Conservation (phyloP, 2,888 invertebrate genomes). For the Megalurothrips usitatus region DNA sequence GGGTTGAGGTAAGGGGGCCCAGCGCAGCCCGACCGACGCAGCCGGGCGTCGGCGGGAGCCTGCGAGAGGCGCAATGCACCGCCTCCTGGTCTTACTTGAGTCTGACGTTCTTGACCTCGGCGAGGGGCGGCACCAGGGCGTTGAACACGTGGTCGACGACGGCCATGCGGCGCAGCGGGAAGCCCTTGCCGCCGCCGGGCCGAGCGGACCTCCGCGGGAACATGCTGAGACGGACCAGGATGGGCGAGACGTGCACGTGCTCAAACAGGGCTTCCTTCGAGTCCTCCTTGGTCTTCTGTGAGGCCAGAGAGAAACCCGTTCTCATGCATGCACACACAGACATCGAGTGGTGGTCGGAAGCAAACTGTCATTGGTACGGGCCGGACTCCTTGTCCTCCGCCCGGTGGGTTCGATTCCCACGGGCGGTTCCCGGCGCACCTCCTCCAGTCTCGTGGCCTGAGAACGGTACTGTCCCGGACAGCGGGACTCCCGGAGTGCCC, state of each 20-base stretch:
- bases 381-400: too few relatives aligned
- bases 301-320: not conserved
- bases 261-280: conserved; percentile 48
- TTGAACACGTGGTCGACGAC: conserved; percentile 59
- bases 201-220: conserved; percentile 46
- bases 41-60: too few relatives aligned
- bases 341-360: too few relatives aligned
- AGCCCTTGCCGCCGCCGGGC: conserved; percentile 32
- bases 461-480: too few relatives aligned
- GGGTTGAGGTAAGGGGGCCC: not conserved
- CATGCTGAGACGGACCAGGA: conserved; percentile 59
- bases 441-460: too few relatives aligned
- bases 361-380: too few relatives aligned
- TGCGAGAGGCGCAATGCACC: not conserved
- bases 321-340: too few relatives aligned
- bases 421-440: too few relatives aligned
- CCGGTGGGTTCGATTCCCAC: too few relatives aligned
- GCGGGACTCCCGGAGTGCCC: too few relatives aligned
- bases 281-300: not conserved
- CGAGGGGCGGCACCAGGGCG: conserved; percentile 60
- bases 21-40: too few relatives aligned
- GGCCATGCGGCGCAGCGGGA: conserved; percentile 46
- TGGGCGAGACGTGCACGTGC: conserved; percentile 56
- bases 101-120: conserved; percentile 61
- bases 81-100: conserved; percentile 50